Conservation (phyloP, 2,888 invertebrate species). For the Pardosa pseudoannulata region DNA sequence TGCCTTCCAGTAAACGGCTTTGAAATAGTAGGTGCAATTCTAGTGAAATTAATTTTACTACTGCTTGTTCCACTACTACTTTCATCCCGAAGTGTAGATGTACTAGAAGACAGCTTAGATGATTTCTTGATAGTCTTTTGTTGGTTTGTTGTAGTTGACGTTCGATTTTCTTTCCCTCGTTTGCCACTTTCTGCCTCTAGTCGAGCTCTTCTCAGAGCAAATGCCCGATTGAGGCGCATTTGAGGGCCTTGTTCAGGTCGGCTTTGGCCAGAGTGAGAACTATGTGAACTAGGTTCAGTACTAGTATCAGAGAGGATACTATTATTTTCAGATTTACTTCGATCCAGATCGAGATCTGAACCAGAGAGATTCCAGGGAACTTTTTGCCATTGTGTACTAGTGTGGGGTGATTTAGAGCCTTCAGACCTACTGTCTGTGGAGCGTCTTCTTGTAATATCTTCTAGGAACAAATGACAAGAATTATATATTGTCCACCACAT, state of each 20-base stretch:
- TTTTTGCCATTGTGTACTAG: conserved; percentile 52
- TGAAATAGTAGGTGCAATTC: conserved; percentile 26
- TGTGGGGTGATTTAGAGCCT: conserved; percentile 65
- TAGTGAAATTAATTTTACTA: conserved; percentile 40
- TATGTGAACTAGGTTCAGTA: conserved; percentile 70
- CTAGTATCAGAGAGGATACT: conserved; percentile 75
- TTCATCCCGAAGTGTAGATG: conserved; percentile 59
- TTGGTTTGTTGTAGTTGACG: conserved; percentile 30
- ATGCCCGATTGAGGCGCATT: conserved; percentile 85
- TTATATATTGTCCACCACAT: neutral
- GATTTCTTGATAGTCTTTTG: conserved; percentile 54
- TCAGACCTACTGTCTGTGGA: conserved; percentile 66
- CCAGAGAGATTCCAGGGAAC: conserved; percentile 66
- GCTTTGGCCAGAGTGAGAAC: conserved; percentile 61
- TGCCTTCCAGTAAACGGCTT: conserved; percentile 50
- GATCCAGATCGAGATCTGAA: conserved; percentile 69
- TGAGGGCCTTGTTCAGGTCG: conserved; percentile 77
- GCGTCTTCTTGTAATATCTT: conserved; percentile 35
- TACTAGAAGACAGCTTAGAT: conserved; percentile 49
- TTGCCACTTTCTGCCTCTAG: conserved; percentile 78
- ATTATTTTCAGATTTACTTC: conserved; percentile 73
- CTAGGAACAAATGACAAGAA: neutral
- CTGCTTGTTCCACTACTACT: conserved; percentile 42
- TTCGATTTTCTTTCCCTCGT: conserved; percentile 40
- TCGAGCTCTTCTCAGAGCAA: conserved; percentile 83